Base-by-base conservation (phyloP, 2,113 vertebrate genomes). In the Mungos mungo region DNA sequence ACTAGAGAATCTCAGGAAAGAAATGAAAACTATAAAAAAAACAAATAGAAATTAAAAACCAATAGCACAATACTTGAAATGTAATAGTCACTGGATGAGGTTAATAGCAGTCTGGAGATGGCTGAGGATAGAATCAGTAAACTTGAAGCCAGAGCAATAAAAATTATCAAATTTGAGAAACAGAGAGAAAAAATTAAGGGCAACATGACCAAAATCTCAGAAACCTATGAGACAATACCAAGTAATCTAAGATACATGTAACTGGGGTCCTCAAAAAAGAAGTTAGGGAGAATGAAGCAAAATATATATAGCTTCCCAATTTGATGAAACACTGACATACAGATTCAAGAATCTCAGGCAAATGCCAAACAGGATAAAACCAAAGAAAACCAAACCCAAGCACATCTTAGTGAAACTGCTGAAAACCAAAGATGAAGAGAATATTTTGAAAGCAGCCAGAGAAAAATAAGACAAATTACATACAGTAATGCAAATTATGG, bases 341-440 rank as follows among this genome's bases (percentile, higher is more conserved):
- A 86, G 72, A 90, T 71, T 41, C 16, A 72, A 96, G 63, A 80
- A 79, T 63, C 38, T 63, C 33, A 63, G 12, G 41, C 11, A 77
- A 96, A 89, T 4, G 25, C 4, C 13, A 81, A 94, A 65, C 25
- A 86, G 19, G 35, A 86, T 63, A 79, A 77, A 60, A 77, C n/a
- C 14, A n/a, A 88, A 93, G 65, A 82, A 84, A 93, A 69, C 1
- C 25, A 63, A 29, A 18, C 50, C 33, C 80, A 71, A 23, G 7
- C 29, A 72, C 8, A 35, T 72, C n/a, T 82, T 90, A 68, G 33
- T 60, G 35, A 68, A 94, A 91, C 19, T 68, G n/a, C 80, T 80
- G 63, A 90, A 96, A 95, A 82, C 29, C 74, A 54, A 66, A 74
- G 33, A 47, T 31, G 35, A 80, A 92, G 54, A 95, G 38, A 79